These are phyloP conservation scores for Morpho achilles DNA, from an alignment of 2,888 invertebrate species.

Conservation along the genomic window DNA sequence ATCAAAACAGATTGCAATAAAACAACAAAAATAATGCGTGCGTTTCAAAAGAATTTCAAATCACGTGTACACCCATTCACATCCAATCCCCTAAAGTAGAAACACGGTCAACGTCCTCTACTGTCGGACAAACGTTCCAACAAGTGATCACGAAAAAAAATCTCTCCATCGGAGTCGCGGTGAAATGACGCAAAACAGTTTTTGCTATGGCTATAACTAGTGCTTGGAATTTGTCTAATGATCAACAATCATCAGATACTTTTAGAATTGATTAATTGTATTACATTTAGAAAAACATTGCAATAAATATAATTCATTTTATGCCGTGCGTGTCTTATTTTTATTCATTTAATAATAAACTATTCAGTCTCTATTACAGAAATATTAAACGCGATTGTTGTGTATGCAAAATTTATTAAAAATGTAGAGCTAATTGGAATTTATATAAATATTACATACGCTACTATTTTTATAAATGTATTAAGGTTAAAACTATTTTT, in stretches of 20 bases:
- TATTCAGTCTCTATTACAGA: no score
- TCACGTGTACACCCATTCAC: constrained; percentile 35
- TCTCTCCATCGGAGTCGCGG: constrained; percentile 45
- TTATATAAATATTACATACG: no score
- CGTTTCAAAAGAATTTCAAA: constrained; percentile 13
- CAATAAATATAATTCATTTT: neutral
- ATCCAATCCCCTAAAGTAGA: constrained; percentile 53
- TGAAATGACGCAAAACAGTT: constrained; percentile 63
- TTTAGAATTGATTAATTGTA: neutral
- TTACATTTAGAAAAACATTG: neutral
- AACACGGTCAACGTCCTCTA: constrained; percentile 69
- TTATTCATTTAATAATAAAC: no score
- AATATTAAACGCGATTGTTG: no score
- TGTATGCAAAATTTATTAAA: no score
- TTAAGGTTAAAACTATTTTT: no score
- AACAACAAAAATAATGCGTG: constrained; percentile 8
- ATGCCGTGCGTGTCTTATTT: no score
- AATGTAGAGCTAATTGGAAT: no score
- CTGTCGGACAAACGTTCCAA: constrained; percentile 61
- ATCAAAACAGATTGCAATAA: neutral
- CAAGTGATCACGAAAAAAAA: constrained; percentile 62
- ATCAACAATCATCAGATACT: constrained; percentile 15
- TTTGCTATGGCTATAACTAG: constrained; percentile 51
- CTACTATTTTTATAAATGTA: no score
- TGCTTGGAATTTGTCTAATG: constrained; percentile 53